Evolutionary conservation across 2,888 invertebrate genomes (phyloP), one percentile per base, ranked within the genome.

Genomic region (Lithophane ornitopus): DNA sequence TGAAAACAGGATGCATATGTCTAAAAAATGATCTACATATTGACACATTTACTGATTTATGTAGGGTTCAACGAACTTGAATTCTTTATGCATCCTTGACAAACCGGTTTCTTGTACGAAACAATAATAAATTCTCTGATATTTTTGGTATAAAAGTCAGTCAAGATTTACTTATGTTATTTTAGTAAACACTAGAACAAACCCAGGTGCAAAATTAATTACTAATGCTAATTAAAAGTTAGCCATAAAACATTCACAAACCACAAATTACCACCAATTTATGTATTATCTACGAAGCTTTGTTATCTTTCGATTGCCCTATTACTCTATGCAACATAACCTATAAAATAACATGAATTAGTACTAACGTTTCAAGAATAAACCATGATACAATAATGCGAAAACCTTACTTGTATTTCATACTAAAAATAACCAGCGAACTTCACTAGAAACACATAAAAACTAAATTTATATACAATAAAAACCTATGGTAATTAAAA

Each of bases 401-500:
- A 69, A 81, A 71, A 34, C n/a, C 34, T 26, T 39, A 34, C 58
- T 58, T 52, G 46, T 72, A 81, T 58, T 70, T 70, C 46, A 78
- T 54, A 58, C 41, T 68, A 78, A 52, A 69, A 71, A 76, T 71
- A 71, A 66, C 63, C n/a, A 71, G 16, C 22, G 52, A 63, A 73
- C 58, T 62, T 74, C 58, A 74, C 71, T 52, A 71, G 19, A 78
- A 77, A 66, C 74, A 56, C 77, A 83, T 81, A 74, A 81, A 82
- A 84, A 75, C 63, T 61, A 70, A 78, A 74, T 84, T 85, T 86
- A 87, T 84, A 68, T 63, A 74, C 73, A 87, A 88, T 89, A 90
- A 91, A 91, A 92, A 90, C 88, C 85, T 81, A 90, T 88, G 81
- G 89, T 90, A 92, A 93, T 94, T 94, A 93, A 93, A 90, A 86